Conservation (phyloP, 1,140 invertebrate species). For the Drosophila tsacasi region DNA sequence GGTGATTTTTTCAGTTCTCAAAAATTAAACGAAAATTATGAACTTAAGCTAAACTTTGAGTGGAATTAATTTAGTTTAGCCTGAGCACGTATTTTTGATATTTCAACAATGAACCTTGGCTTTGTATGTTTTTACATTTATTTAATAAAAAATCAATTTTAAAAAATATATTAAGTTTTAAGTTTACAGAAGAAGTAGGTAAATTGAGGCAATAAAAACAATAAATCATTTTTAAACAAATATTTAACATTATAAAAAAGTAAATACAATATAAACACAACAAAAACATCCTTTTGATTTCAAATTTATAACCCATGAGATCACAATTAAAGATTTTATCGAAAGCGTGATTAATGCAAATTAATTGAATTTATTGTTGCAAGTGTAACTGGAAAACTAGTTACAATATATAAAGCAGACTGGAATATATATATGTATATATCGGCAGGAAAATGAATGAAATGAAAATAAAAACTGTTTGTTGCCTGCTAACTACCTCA, state of each 20-base stretch:
- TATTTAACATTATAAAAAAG: background rate
- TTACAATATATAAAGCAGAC: background rate
- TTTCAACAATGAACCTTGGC: background rate
- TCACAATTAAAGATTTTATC: background rate
- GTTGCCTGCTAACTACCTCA: background rate
- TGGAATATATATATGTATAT: background rate
- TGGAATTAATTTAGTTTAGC: background rate
- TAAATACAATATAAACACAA: background rate
- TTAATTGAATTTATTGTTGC: background rate
- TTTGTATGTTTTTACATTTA: no score
- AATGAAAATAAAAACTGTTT: background rate
- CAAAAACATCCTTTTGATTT: no score
- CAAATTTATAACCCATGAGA: no score
- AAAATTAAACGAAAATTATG: background rate
- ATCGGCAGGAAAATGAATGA: background rate
- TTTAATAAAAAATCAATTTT: no score
- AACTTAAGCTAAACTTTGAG: no score
- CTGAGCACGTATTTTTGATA: background rate
- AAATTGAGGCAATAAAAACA: no score
- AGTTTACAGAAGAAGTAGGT: no score
- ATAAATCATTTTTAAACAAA: no score
- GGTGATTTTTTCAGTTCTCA: no score
- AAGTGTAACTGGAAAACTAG: background rate
- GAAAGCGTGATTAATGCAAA: background rate
- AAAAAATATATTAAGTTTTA: no score